phyloP scores from a whole-genome alignment of 2,113 vertebrate genomes.

The Hucho hucho region DNA sequence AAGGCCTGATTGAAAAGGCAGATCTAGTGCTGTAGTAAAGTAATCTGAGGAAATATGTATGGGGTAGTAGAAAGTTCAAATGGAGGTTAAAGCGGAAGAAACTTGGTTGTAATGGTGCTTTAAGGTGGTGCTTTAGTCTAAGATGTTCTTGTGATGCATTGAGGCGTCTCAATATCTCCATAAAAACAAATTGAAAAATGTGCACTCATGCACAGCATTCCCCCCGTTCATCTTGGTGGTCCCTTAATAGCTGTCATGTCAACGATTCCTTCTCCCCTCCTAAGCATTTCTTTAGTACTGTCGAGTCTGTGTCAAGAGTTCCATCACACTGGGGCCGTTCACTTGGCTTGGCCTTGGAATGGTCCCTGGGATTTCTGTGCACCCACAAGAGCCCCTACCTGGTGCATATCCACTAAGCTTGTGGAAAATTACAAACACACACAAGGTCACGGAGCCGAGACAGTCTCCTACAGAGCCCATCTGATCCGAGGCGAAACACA shows the following conservation, averaged over 20 bases:
- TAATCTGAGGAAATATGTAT: slow-evolving; percentile 42
- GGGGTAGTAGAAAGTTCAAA: slow-evolving; percentile 36
- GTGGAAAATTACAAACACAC: slow-evolving; percentile 71
- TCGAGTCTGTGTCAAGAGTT: slow-evolving; percentile 15
- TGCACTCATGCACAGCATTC: slow-evolving; percentile 46
- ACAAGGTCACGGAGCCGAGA: slow-evolving; percentile 69
- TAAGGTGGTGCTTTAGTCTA: slow-evolving; percentile 19
- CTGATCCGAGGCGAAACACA: slow-evolving; percentile 70
- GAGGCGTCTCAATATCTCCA: slow-evolving; percentile 22
- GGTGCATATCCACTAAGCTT: slow-evolving; percentile 64
- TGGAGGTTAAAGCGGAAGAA: slow-evolving; percentile 42
- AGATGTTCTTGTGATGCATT: slow-evolving; percentile 47
- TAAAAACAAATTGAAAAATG: slow-evolving; percentile 57
- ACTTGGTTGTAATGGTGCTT: background rate
- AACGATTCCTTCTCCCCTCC: slow-evolving; percentile 21
- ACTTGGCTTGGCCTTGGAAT: slow-evolving; percentile 33
- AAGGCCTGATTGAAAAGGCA: background rate
- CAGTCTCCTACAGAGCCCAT: slow-evolving; percentile 71
- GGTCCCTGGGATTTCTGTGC: slow-evolving; percentile 42
- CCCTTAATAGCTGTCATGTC: slow-evolving; percentile 45
- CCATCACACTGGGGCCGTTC: slow-evolving; percentile 23
- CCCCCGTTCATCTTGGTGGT: slow-evolving; percentile 19
- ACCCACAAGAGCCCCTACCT: slow-evolving; percentile 45
- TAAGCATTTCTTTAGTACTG: background rate
- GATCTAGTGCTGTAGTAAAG: slow-evolving; percentile 42